Percentiles rank a stretch among this genome's conserved stretches.
phyloP scores from a whole-genome alignment of 2,797 vertebrate genomes.

The Anguilla megastoma region DNA sequence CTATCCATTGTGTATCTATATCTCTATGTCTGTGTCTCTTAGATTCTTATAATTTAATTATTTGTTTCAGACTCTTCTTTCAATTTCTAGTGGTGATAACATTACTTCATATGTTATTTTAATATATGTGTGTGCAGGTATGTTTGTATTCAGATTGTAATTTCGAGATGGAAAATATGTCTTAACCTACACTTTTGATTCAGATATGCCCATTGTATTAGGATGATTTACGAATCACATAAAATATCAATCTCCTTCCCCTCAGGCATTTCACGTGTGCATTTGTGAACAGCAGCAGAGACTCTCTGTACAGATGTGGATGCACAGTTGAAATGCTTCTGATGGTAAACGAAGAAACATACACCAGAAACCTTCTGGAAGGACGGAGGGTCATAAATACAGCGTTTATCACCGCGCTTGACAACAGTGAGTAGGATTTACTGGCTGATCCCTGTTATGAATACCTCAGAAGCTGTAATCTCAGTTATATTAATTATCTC shows the following conservation, averaged over 20 bases:
- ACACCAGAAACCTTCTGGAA: slow-evolving; percentile 10
- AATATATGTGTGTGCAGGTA: not conserved
- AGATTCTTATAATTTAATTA: not conserved
- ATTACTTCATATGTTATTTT: too few species aligned
- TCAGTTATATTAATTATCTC: not conserved
- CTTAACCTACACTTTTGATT: not conserved
- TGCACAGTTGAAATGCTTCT: slow-evolving; percentile 26
- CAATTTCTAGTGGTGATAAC: too few species aligned
- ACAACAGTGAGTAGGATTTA: slow-evolving; percentile 44
- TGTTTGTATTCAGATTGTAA: not conserved
- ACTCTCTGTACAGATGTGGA: slow-evolving; percentile 17
- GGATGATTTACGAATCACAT: not conserved
- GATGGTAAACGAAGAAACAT: not conserved
- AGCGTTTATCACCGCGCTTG: not conserved
- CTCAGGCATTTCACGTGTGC: slow-evolving; percentile 17
- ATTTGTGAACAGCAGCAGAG: slow-evolving; percentile 16
- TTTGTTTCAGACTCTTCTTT: too few species aligned
- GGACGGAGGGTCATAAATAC: not conserved
- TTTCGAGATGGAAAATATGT: not conserved
- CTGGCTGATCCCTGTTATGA: not conserved
- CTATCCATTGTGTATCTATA: not conserved
- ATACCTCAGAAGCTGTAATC: not conserved
- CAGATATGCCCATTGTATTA: slow-evolving; percentile 6
- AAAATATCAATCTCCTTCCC: not conserved
- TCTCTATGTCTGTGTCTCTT: not conserved